Conservation (phyloP, 2,888 invertebrate species). For the Cecidostiba fungosa region DNA sequence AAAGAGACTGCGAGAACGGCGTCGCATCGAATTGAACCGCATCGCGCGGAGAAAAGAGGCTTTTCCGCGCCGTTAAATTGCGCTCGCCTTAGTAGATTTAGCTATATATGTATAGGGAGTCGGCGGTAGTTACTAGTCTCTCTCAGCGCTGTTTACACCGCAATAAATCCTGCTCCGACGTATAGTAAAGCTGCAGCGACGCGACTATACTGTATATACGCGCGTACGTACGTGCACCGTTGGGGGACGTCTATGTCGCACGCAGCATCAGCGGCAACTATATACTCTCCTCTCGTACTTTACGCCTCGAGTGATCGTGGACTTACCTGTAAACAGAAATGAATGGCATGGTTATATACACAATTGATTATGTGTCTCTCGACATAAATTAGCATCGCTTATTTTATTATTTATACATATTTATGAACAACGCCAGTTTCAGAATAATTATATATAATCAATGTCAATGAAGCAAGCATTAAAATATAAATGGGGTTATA, state of each 20-base stretch:
- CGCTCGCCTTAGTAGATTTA: slow-evolving; percentile 52
- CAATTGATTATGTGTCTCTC: not conserved
- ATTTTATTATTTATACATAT: not conserved
- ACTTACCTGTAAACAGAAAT: slow-evolving; percentile 68
- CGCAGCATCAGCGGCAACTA: slow-evolving; percentile 1
- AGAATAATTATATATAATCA: no score
- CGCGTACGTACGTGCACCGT: slow-evolving; percentile 23
- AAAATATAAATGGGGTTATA: not conserved
- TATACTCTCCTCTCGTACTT: slow-evolving; percentile 57
- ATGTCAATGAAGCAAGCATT: no score
- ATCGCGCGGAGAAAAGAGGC: slow-evolving; percentile 68
- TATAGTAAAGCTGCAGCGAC: not conserved
- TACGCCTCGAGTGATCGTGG: slow-evolving; percentile 59
- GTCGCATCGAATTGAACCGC: slow-evolving; percentile 63
- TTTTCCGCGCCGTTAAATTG: slow-evolving; percentile 71
- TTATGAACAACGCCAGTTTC: not conserved
- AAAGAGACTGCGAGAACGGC: not conserved
- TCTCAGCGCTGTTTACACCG: slow-evolving; percentile 66
- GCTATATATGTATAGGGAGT: not conserved
- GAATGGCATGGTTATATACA: slow-evolving; percentile 39
- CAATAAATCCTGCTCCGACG: slow-evolving; percentile 64
- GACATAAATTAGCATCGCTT: not conserved
- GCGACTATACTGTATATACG: not conserved
- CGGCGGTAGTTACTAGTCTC: slow-evolving; percentile 57
- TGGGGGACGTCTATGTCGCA: not conserved